A percentile compares a stretch with the other conserved stretches of the same genome.
Conservation (phyloP, 2,888 invertebrate species). For the Sinodicranocentrus sp. region DNA sequence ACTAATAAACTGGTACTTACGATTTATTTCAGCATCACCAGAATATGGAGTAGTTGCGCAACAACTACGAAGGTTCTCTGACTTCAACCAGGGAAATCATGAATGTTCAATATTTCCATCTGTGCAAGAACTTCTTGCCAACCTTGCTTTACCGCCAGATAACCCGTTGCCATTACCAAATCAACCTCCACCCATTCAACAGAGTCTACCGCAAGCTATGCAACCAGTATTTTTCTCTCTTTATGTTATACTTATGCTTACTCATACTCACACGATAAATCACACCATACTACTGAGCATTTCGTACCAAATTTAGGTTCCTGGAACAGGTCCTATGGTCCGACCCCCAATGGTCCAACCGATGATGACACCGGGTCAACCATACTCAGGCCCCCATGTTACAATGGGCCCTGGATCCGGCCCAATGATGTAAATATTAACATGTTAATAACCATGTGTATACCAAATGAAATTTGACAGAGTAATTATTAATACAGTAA, state of each 20-base stretch:
- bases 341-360: constrained; percentile 65
- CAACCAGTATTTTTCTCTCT: constrained; percentile 65
- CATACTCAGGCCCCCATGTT: constrained; percentile 50
- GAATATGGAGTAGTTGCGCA: constrained; percentile 82
- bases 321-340: constrained; percentile 66
- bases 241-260: neutral
- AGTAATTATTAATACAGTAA: no score
- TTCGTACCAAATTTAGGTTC: constrained; percentile 61
- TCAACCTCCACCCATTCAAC: constrained; percentile 78
- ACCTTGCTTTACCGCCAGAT: constrained; percentile 90
- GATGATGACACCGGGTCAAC: constrained; percentile 71
- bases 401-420: constrained; percentile 57
- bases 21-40: constrained; percentile 64
- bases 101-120: constrained; percentile 96
- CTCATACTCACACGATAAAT: neutral
- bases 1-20: no score
- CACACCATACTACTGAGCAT: neutral
- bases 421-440: constrained; percentile 60
- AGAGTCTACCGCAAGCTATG: constrained; percentile 52
- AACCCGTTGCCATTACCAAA: constrained; percentile 80
- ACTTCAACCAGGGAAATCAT: constrained; percentile 82
- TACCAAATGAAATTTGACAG: no score
- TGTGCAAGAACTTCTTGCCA: constrained; percentile 91
- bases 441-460: neutral
- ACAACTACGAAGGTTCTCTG: constrained; percentile 86